A percentile compares a stretch with the other conserved stretches of the same genome.
phyloP scores from a whole-genome alignment of 2,888 invertebrate genomes.

The Drosophila nigricruria region DNA sequence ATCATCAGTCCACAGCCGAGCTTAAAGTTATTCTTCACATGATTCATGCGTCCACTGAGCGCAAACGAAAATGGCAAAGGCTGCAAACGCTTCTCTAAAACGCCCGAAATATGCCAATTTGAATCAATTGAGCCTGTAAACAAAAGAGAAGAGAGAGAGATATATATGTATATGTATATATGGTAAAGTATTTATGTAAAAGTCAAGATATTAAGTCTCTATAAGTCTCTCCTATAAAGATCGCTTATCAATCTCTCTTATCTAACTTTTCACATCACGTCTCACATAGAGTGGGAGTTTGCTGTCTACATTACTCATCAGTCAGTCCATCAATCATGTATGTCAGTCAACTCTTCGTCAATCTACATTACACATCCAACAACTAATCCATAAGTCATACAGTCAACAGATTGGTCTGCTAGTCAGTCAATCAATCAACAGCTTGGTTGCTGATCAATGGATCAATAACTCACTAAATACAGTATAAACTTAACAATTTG shows the following conservation, averaged over 20 bases:
- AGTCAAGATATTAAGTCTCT: background rate
- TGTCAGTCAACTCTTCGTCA: background rate
- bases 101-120: conserved; percentile 96
- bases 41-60: conserved; percentile 96
- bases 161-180: background rate
- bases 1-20: conserved; percentile 98
- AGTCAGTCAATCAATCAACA: background rate
- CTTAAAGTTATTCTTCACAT: conserved; percentile 95
- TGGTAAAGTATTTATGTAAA: background rate
- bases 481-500: too few relatives aligned
- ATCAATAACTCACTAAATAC: too few relatives aligned
- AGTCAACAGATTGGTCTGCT: background rate
- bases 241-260: background rate
- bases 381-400: background rate
- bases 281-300: background rate
- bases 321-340: background rate
- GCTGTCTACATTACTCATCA: background rate
- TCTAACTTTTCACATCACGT: background rate
- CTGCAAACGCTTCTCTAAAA: conserved; percentile 96
- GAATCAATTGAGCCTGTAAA: conserved; percentile 94
- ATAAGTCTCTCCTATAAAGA: background rate
- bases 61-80: conserved; percentile 97
- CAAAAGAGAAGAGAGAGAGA: background rate
- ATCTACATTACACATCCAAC: background rate
- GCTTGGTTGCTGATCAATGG: too few relatives aligned